Evolutionary conservation across 2,113 vertebrate species (phyloP).

Genomic region (Mastomys coucha): DNA sequence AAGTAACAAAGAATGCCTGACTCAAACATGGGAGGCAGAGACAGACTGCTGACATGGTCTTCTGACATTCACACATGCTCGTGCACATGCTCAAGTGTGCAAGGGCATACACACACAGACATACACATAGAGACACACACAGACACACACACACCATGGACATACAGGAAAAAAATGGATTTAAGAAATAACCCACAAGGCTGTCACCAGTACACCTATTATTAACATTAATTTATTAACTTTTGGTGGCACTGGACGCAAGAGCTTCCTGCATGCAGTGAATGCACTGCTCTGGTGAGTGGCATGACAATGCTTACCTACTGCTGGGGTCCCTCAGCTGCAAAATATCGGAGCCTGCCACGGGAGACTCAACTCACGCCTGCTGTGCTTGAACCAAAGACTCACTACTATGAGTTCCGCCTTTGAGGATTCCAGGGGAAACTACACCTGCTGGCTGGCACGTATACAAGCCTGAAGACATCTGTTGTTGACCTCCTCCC

Average conservation of each 20-base stretch:
- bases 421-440: no score
- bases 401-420: no score
- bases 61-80: not conserved
- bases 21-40: not conserved
- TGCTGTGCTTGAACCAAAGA: no score
- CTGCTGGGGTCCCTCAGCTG: no score
- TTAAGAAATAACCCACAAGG: not conserved
- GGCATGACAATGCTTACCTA: no score
- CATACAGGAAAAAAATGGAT: not conserved
- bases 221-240: not conserved
- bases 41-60: not conserved
- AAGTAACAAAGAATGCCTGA: not conserved
- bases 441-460: no score
- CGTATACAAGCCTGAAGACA: no score
- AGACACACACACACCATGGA: not conserved
- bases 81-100: no score
- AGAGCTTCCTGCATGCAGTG: not conserved
- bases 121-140: not conserved
- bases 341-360: no score
- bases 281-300: not conserved
- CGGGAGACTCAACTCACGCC: no score
- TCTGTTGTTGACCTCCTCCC: no score
- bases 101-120: not conserved
- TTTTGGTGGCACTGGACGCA: fast-evolving
- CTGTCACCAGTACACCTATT: not conserved